A percentile compares a stretch with the other conserved stretches of the same genome.
Conservation (phyloP, 1,140 invertebrate genomes). For the Drosophila murphyi region DNA sequence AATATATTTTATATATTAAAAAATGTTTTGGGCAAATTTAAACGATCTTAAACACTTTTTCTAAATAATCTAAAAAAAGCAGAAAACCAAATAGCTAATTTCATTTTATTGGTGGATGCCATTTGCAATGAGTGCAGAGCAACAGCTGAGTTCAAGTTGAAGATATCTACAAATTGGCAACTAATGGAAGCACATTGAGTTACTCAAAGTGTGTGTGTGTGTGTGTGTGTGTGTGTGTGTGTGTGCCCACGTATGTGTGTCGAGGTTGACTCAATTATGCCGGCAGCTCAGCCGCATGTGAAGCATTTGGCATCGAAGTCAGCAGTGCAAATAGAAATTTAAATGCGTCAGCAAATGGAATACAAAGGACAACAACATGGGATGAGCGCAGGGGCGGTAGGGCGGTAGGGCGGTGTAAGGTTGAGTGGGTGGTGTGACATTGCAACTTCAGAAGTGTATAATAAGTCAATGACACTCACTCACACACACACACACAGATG, state of each 20-base stretch:
- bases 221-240: conserved; percentile 3
- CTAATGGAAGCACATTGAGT: conserved; percentile 2
- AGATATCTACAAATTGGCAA: conserved; percentile 25
- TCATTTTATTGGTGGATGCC: neutral
- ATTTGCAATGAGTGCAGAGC: conserved; percentile 9
- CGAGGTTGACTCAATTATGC: conserved; percentile 43
- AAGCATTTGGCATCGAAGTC: conserved; percentile 59
- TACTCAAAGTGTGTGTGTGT: conserved; percentile 4
- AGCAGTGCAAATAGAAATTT: conserved; percentile 69
- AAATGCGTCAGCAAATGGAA: conserved; percentile 76
- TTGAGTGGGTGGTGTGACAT: neutral
- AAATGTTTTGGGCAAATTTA: too few species aligned
- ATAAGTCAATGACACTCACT: conserved; percentile 57
- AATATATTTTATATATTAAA: too few species aligned
- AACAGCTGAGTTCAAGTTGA: conserved; percentile 17
- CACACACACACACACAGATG: conserved; percentile 22
- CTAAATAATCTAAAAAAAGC: too few species aligned
- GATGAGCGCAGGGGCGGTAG: neutral
- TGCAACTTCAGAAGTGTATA: conserved; percentile 39
- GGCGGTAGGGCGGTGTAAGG: conserved; percentile 1
- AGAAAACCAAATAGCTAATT: neutral
- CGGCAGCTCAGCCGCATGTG: conserved; percentile 16
- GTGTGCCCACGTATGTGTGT: conserved; percentile 3
- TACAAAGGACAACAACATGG: conserved; percentile 39
- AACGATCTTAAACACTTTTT: too few species aligned